Conservation (phyloP, 2,113 vertebrate genomes). For the Ailuropoda melanoleuca region DNA sequence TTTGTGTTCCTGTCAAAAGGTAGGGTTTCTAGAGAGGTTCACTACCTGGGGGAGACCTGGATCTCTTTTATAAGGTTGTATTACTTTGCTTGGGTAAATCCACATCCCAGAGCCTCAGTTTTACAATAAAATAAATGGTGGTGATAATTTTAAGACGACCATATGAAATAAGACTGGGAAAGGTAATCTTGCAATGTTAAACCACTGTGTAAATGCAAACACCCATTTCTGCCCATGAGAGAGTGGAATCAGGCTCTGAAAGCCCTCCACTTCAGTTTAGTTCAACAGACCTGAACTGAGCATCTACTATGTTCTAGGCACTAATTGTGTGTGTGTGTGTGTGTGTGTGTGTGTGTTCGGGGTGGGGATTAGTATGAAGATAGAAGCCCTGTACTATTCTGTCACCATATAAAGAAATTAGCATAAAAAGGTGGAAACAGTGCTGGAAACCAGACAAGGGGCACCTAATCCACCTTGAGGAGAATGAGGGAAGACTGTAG, state of each 20-base stretch:
- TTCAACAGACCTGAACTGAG: not conserved
- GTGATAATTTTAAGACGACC: not conserved
- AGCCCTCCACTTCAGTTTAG: not conserved
- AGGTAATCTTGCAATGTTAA: not conserved
- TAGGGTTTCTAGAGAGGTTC: not conserved
- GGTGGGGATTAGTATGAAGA: not conserved
- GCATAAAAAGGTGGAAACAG: not conserved
- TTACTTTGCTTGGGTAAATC: not conserved
- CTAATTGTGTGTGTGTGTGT: not conserved
- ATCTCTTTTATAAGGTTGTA: not conserved
- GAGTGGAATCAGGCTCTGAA: not conserved
- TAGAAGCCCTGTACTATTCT: not conserved
- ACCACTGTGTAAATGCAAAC: not conserved
- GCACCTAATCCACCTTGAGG: not conserved
- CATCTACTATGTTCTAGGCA: not conserved
- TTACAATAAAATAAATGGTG: not conserved
- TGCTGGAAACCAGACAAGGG: not conserved
- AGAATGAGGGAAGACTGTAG: not conserved
- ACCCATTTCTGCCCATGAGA: not conserved
- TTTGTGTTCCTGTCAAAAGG: slow-evolving; percentile 48
- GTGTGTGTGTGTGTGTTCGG: not conserved
- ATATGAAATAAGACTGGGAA: not conserved
- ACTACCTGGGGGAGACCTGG: accelerated
- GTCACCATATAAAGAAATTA: not conserved
- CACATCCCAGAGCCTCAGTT: not conserved